Evolutionary conservation across 2,797 vertebrate genomes (phyloP).

Genomic region (Macropus fuliginosus): DNA sequence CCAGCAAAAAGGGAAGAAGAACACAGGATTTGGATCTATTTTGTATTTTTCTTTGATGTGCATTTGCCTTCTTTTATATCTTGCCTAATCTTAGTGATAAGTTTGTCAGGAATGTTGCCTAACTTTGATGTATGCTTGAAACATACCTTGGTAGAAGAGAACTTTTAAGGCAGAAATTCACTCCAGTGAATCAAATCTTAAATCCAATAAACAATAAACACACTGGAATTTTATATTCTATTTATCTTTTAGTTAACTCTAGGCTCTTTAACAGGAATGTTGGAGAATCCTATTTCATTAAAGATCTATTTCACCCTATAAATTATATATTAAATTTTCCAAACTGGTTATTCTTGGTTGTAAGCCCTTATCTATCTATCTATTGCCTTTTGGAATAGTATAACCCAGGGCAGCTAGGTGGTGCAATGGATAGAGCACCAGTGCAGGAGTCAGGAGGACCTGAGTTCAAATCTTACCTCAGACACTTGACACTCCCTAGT

Average conservation of each 20-base stretch:
- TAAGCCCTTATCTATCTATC: background rate
- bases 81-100: background rate
- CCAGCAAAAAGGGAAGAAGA: background rate
- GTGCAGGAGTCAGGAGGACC: too few species aligned
- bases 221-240: background rate
- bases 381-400: background rate
- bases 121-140: background rate
- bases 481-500: too few species aligned
- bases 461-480: too few species aligned
- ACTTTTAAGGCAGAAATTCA: background rate
- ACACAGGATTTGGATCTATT: background rate
- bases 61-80: background rate
- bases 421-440: too few species aligned
- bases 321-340: background rate
- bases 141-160: background rate
- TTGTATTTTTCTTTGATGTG: background rate
- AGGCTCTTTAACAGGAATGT: background rate
- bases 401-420: too few species aligned
- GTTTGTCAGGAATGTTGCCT: background rate
- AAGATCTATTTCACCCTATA: background rate
- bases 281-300: background rate
- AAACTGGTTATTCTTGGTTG: background rate
- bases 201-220: background rate
- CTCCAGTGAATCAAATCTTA: background rate
- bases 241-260: background rate